Conservation (phyloP, 2,113 vertebrate genomes). For the Halcyon malimbica region DNA sequence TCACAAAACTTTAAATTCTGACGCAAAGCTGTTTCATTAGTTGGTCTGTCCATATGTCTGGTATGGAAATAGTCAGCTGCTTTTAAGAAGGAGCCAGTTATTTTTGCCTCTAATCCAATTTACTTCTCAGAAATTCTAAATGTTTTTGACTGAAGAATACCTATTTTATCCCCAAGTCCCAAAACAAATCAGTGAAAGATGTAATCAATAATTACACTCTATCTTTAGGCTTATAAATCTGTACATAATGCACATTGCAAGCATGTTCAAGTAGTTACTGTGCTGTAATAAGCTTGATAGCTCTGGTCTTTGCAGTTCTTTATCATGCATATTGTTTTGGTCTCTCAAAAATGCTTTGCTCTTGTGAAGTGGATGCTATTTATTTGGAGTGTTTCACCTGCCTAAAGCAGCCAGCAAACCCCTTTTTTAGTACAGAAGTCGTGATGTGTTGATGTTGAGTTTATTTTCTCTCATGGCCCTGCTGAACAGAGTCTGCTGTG, state of each 20-base stretch:
- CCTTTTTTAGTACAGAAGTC: neutral
- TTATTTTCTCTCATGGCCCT: neutral
- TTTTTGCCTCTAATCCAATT: neutral
- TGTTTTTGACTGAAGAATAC: neutral
- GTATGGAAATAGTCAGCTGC: neutral
- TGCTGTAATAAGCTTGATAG: neutral
- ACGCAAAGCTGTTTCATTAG: neutral
- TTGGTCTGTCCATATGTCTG: neutral
- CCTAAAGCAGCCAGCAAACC: slow-evolving; percentile 39
- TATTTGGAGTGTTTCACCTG: slow-evolving; percentile 47
- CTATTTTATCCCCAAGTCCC: neutral
- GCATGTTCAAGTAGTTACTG: neutral
- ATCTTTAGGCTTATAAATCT: neutral
- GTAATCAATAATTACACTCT: neutral
- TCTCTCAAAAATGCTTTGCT: neutral
- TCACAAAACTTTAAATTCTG: neutral
- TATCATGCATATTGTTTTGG: neutral
- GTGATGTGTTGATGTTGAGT: neutral
- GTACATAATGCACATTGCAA: neutral
- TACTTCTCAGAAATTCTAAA: neutral
- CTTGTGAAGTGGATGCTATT: neutral
- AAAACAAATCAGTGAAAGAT: neutral
- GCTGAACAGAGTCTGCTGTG: slow-evolving; percentile 22
- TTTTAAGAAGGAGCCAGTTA: neutral
- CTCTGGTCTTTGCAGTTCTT: neutral